Conservation (phyloP, 2,888 invertebrate genomes). For the Caenorhabditis doughertyi region DNA sequence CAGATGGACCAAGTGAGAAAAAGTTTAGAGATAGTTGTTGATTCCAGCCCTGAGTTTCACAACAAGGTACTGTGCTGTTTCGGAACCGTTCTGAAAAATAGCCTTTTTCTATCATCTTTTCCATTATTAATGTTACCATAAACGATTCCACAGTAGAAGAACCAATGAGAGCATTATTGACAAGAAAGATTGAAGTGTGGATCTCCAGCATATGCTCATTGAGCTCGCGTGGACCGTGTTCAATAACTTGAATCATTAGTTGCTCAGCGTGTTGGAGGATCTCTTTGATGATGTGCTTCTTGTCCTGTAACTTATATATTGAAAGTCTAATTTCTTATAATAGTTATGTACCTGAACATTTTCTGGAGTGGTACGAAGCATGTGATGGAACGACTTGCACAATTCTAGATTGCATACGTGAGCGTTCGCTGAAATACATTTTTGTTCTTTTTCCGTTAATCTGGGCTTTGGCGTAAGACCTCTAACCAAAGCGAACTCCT, state of each 20-base stretch:
- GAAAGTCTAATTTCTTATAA: not conserved
- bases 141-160: not conserved
- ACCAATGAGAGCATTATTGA: slow-evolving; percentile 11
- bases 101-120: too few relatives aligned
- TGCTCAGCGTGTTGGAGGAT: not conserved
- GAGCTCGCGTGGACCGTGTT: not conserved
- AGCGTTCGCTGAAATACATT: not conserved
- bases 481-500: slow-evolving; percentile 5
- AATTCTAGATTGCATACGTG: slow-evolving; percentile 16
- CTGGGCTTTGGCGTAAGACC: not conserved
- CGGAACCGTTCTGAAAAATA: not conserved
- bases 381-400: slow-evolving; percentile 7
- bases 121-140: not conserved
- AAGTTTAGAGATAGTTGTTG: not conserved
- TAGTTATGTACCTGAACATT: too few relatives aligned
- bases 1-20: not conserved
- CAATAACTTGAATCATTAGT: not conserved
- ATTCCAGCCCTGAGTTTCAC: not conserved
- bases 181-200: not conserved
- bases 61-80: not conserved
- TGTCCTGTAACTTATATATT: slow-evolving; percentile 16
- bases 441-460: not conserved
- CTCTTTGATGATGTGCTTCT: slow-evolving; percentile 38
- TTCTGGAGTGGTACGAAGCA: not conserved
- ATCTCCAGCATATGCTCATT: slow-evolving; percentile 8